Percentiles rank a stretch among this genome's conserved stretches.
Conservation (phyloP, 2,888 invertebrate genomes). For the Argyresthia goedartella region DNA sequence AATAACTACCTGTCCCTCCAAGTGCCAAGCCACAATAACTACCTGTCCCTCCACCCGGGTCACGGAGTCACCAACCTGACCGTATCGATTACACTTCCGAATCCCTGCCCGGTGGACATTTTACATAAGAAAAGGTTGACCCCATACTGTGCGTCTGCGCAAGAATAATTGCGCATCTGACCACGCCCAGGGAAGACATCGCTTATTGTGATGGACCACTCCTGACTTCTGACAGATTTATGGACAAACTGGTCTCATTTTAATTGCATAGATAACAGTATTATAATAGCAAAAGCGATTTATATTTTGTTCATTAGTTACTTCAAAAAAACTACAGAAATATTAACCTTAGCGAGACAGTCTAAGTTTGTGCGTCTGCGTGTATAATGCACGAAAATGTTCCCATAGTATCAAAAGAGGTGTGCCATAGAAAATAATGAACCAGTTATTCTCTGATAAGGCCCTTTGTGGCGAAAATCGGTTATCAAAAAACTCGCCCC, state of each 20-base stretch:
- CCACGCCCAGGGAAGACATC: constrained; percentile 24
- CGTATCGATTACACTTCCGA: constrained; percentile 38
- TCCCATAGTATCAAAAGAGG: constrained; percentile 20
- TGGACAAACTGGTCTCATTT: neutral
- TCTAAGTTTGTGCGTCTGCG: no score
- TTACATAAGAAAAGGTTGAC: constrained; percentile 47
- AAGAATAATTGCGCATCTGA: constrained; percentile 31
- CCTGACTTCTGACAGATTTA: constrained; percentile 1
- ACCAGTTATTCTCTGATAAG: constrained; percentile 10
- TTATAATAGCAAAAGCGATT: neutral
- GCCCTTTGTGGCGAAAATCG: constrained; percentile 18
- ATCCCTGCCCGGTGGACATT: constrained; percentile 18
- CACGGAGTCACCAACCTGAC: no score
- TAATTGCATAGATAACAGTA: neutral
- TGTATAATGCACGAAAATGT: constrained; percentile 10
- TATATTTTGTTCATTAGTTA: no score
- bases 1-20: no score
- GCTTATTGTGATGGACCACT: neutral
- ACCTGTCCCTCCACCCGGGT: constrained; percentile 32
- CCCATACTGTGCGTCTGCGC: constrained; percentile 27
- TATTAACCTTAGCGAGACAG: no score
- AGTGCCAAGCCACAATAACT: constrained; percentile 7
- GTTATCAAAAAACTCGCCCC: constrained; percentile 13
- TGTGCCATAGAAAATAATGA: constrained; percentile 2
- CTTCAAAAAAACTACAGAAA: no score